Evolutionary conservation across 2,888 invertebrate genomes (phyloP), one percentile per base, ranked within the genome.

Genomic region (Herminia tarsipennalis): DNA sequence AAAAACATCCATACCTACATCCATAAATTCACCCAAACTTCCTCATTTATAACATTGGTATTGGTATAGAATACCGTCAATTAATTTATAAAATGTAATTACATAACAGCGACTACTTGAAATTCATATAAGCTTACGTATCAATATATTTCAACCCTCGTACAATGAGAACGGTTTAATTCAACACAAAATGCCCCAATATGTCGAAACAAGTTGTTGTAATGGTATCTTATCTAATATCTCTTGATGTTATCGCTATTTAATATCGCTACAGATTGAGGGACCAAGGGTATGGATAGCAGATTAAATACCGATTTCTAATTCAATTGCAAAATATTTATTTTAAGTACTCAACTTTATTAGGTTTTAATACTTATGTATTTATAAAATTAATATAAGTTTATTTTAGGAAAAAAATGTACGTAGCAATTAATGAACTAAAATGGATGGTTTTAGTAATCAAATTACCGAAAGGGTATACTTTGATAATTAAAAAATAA

Each of bases 171-270:
- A 41, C 44, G 50, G 40, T 49, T 66, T 62, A 57, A 55, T 56
- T 42, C 44, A 34, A 57, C 60, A 55, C 60, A 55, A 46, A 50
- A 51, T 47, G 36, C 38, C 43, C 54, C 57, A 67, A 59, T 56
- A 66, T 51, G 51, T 62, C 39, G 25, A 53, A 48, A 63, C 65
- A 61, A 65, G 65, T 71, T 64, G 56, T 66, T 67, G 66, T 70
- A 62, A 58, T 57, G 52, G 53, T 78, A 81, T 82, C 80, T 83
- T 79, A 81, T 84, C 83, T 75, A 55, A 70, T 78, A 83, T 83
- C 79, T 73, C 62, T 55, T 65, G 83, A 84, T 83, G 73, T 39
- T 79, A 79, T 81, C 82, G 56, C 62, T 62, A 63, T 73, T 79
- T 78, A 79, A 81, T 86, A 81, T 81, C 67, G 70, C 57, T 57